Evolutionary conservation across 1,140 invertebrate species (phyloP).

Genomic region (Hyles euphorbiae): DNA sequence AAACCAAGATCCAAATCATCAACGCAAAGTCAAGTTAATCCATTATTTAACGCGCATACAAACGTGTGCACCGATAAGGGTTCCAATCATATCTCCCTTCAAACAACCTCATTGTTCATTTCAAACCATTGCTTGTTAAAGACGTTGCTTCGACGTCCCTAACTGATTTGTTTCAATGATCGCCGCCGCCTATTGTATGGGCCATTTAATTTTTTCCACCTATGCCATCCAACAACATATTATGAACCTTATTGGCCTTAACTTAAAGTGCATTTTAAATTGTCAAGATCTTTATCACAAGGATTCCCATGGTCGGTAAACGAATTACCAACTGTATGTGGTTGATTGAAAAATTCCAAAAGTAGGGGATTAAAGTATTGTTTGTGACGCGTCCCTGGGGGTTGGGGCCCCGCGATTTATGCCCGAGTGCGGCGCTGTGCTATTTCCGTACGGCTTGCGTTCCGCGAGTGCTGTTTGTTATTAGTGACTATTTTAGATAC

Average conservation of each 20-base stretch:
- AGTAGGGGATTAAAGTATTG: slow-evolving; percentile 44
- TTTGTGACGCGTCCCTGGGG: slow-evolving; percentile 44
- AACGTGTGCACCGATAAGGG: too few relatives aligned
- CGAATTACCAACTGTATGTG: slow-evolving; percentile 54
- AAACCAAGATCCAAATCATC: too few relatives aligned
- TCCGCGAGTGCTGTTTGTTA: not conserved
- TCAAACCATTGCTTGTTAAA: slow-evolving; percentile 16
- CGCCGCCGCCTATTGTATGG: slow-evolving; percentile 47
- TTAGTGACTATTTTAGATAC: too few relatives aligned
- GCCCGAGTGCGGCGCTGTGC: slow-evolving; percentile 10
- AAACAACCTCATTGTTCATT: not conserved
- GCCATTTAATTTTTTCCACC: slow-evolving; percentile 48
- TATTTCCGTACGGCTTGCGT: slow-evolving; percentile 22
- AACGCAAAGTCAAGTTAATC: too few relatives aligned
- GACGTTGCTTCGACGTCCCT: slow-evolving; percentile 36
- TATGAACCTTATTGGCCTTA: slow-evolving; percentile 7
- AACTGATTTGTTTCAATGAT: slow-evolving; percentile 57
- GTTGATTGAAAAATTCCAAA: slow-evolving; percentile 64
- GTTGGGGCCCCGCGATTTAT: slow-evolving; percentile 39
- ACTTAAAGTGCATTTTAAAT: slow-evolving; percentile 16
- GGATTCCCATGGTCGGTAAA: slow-evolving; percentile 48
- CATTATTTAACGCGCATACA: too few relatives aligned
- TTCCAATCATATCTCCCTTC: not conserved
- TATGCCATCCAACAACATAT: slow-evolving; percentile 6
- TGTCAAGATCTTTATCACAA: slow-evolving; percentile 40